phyloP scores from a whole-genome alignment of 2,797 vertebrate genomes.

The Sciurus carolinensis region DNA sequence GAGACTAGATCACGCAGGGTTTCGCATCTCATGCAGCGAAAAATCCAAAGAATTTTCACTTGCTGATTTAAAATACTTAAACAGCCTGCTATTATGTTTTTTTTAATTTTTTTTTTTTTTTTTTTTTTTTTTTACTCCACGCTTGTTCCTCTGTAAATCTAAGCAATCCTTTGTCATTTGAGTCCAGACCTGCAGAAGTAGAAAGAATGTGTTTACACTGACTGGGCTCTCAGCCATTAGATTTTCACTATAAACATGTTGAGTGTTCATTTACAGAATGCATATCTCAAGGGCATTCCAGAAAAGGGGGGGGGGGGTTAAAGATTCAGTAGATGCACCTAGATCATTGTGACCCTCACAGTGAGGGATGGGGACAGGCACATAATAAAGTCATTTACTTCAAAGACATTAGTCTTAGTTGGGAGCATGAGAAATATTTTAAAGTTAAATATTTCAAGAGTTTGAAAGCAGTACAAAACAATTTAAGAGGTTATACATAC shows the following conservation, averaged over 20 bases:
- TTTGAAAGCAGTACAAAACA: conserved; percentile 59
- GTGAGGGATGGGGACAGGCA: background rate
- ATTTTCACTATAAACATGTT: conserved; percentile 47
- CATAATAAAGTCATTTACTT: conserved; percentile 1
- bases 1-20: background rate
- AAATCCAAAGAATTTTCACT: conserved; percentile 43
- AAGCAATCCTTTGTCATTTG: conserved; percentile 14
- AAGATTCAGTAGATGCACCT: background rate
- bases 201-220: conserved; percentile 65
- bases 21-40: background rate
- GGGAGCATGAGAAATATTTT: background rate
- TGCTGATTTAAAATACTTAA: conserved; percentile 6
- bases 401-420: conserved; percentile 1
- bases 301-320: background rate
- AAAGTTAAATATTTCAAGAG: conserved; percentile 42
- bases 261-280: conserved; percentile 65
- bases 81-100: background rate
- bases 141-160: conserved; percentile 30
- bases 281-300: conserved; percentile 15
- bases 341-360: background rate
- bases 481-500: background rate
- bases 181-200: conserved; percentile 34
- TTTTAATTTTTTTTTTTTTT: too few relatives aligned
- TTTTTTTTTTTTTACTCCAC: background rate
- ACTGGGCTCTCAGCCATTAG: background rate